A percentile compares a stretch with the other conserved stretches of the same genome.
Conservation (phyloP, 2,113 vertebrate genomes). For the Upupa epops region DNA sequence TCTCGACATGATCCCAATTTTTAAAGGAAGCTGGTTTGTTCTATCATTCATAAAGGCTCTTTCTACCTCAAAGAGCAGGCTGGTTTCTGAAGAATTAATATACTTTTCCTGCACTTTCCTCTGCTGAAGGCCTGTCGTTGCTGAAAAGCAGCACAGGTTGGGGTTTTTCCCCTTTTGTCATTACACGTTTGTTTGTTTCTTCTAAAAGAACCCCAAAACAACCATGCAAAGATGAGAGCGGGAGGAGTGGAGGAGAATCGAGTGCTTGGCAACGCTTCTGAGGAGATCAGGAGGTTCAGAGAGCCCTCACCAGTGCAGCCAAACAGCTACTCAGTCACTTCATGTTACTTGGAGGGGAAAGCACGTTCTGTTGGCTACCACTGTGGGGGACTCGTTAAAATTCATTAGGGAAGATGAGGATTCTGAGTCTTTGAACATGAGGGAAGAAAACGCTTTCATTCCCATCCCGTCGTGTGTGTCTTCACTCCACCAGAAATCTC, state of each 20-base stretch:
- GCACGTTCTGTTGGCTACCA: background rate
- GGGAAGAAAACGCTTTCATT: background rate
- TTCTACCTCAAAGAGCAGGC: background rate
- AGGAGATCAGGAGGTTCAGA: background rate
- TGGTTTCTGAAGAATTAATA: background rate
- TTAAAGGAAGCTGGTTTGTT: background rate
- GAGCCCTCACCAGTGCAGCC: background rate
- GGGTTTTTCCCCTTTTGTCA: background rate
- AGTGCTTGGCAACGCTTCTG: background rate
- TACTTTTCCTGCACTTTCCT: background rate
- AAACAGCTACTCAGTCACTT: background rate
- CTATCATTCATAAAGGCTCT: background rate
- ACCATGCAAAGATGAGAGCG: background rate
- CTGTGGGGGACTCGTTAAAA: background rate
- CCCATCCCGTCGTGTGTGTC: background rate
- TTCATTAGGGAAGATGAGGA: background rate
- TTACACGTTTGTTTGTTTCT: background rate
- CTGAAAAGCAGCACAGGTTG: background rate
- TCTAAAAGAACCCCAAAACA: background rate
- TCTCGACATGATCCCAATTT: background rate
- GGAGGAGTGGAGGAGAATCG: background rate
- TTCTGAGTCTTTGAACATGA: background rate
- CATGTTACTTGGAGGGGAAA: background rate
- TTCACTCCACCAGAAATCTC: background rate
- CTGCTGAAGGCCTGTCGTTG: background rate